A percentile compares a stretch with the other conserved stretches of the same genome.
Evolutionary conservation across 2,113 vertebrate species (phyloP).

Genomic region (Anser brachyrhynchus): DNA sequence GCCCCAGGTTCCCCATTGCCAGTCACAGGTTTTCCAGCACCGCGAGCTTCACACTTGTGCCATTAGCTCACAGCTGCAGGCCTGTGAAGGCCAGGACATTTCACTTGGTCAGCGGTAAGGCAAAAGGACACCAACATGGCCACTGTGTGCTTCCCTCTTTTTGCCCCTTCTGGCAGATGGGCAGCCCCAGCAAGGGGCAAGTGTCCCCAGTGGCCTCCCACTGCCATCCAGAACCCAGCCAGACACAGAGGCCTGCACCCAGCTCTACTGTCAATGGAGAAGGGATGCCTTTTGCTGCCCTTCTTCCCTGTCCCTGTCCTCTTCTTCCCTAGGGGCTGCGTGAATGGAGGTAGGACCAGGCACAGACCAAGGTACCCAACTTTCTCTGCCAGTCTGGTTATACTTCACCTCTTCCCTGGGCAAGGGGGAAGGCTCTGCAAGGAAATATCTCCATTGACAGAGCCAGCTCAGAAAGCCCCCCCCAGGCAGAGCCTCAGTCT

Average conservation of each 20-base stretch:
- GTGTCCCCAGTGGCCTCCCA: not conserved
- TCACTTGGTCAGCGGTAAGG: not conserved
- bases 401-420: no score
- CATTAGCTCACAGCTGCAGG: not conserved
- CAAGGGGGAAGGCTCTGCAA: no score
- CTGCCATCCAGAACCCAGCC: not conserved
- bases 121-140: not conserved
- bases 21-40: not conserved
- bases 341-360: no score
- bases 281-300: no score
- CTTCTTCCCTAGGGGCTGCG: no score
- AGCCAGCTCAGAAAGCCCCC: no score
- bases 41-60: not conserved
- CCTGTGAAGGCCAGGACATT: not conserved
- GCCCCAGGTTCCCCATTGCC: not conserved
- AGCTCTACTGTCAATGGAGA: not conserved
- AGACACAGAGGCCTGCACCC: not conserved
- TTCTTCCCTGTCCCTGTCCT: no score
- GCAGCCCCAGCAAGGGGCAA: not conserved
- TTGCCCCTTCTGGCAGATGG: not conserved
- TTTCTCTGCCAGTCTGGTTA: no score
- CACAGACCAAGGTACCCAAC: no score
- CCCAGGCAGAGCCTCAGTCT: no score
- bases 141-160: not conserved
- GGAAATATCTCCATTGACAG: no score